Base-by-base conservation (phyloP, 2,797 vertebrate genomes). In the Microctenopoma steveboyesi region DNA sequence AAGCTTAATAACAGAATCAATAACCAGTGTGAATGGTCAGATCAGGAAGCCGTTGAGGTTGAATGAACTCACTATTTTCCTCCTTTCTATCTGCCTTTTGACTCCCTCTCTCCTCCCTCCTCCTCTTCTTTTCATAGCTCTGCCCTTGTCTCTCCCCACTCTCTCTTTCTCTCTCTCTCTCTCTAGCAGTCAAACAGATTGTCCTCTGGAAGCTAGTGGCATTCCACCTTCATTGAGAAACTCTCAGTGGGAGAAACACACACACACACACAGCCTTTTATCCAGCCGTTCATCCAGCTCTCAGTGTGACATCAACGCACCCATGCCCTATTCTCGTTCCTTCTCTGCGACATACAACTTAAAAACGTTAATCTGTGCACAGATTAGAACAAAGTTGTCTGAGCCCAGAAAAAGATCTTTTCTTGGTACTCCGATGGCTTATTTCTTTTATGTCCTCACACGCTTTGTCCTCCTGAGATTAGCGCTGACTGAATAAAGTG, bases 191-290 rank as follows among this genome's bases (percentile, higher is more conserved):
- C 76, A 79, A 69, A 86, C 50, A 54, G 62, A 74, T 83, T 75
- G 68, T 68, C 74, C 72, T 84, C 69, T 85, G 85, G 74, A 84
- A 71, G 79, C 73, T 62, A 83, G 81, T 86, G 74, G 75, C 82
- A 76, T 87, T 83, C 77, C 82, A 84, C 82, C 69, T 89, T 80
- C 58, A 86, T 82, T 84, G 84, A 90, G 61, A 72, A 86, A 81
- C 81, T 83, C 78, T 86, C 71, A 81, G 72, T 81, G 75, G 84
- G 80, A 78, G 68, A 77, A 76, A 82, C 48, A 82, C 48, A 70
- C 56, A 73, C 69, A 72, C 66, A 68, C 70, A 73, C 67, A 69
- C 69, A 64, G 47, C 58, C 75, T 81, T 85, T 79, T 37, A 80
- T 76, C 52, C 69, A 84, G 68, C 50, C 74, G 75, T 77, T 86